Evolutionary conservation across 2,888 invertebrate genomes (phyloP).

Genomic region (Ornithoptera alexandrae): DNA sequence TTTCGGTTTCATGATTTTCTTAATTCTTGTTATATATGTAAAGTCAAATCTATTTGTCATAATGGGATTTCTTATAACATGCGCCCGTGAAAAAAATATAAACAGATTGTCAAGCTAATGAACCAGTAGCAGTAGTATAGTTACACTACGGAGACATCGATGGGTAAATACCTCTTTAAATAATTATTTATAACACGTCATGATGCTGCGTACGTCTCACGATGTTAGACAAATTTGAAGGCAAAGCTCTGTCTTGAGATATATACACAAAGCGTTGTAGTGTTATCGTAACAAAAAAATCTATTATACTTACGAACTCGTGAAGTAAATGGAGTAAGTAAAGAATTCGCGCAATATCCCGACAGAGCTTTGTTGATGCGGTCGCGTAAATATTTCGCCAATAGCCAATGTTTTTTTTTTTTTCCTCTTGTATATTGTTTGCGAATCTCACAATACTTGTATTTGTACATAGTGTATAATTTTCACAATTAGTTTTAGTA

Average conservation of each 20-base stretch:
- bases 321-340: neutral
- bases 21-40: too few relatives aligned
- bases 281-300: neutral
- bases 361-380: neutral
- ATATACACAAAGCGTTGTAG: neutral
- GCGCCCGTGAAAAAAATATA: neutral
- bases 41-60: too few relatives aligned
- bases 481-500: conserved; percentile 5
- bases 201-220: conserved; percentile 22
- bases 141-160: conserved; percentile 25
- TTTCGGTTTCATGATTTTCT: too few relatives aligned
- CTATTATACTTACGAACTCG: neutral
- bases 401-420: neutral
- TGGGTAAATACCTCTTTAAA: conserved; percentile 5
- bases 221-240: neutral
- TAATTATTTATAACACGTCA: conserved; percentile 18
- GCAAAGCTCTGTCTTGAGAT: neutral
- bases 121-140: neutral
- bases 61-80: neutral
- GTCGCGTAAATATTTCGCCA: conserved; percentile 8
- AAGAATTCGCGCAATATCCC: conserved; percentile 17
- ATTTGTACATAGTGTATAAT: conserved; percentile 15
- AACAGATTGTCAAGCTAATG: neutral
- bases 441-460: conserved; percentile 18
- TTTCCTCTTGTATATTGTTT: conserved; percentile 8